These are phyloP conservation scores for Erebia ligea DNA, from an alignment of 2,888 invertebrate species.

Conservation along the genomic window DNA sequence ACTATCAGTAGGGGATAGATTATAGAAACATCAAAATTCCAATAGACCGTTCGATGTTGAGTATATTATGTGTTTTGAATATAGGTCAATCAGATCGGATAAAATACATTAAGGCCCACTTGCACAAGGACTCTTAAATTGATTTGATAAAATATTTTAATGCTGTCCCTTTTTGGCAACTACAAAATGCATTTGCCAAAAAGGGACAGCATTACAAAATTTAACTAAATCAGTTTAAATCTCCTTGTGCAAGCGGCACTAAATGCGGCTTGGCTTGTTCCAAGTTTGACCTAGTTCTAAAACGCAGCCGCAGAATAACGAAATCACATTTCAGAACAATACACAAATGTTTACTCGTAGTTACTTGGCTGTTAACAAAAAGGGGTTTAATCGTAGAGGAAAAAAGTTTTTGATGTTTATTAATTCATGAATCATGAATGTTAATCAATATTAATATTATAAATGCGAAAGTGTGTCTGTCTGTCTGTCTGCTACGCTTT, in stretches of 20 bases:
- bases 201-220: too few species aligned
- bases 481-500: too few species aligned
- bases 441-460: too few species aligned
- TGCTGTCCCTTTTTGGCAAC: too few species aligned
- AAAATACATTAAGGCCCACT: slow-evolving; percentile 38
- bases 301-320: slow-evolving; percentile 51
- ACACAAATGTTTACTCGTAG: slow-evolving; percentile 28
- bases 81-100: slow-evolving; percentile 20
- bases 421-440: too few species aligned
- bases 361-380: neutral
- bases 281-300: slow-evolving; percentile 61
- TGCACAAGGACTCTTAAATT: too few species aligned
- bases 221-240: too few species aligned
- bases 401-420: neutral
- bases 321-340: slow-evolving; percentile 52
- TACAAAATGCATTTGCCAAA: too few species aligned
- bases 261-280: slow-evolving; percentile 42
- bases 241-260: too few species aligned
- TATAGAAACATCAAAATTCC: slow-evolving; percentile 2
- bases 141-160: too few species aligned
- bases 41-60: neutral
- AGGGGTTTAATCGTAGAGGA: neutral
- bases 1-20: neutral
- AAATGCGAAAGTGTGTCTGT: too few species aligned
- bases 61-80: neutral